A percentile compares a stretch with the other conserved stretches of the same genome.
Conservation (phyloP, 1,140 invertebrate species). For the Bombus fervidus region DNA sequence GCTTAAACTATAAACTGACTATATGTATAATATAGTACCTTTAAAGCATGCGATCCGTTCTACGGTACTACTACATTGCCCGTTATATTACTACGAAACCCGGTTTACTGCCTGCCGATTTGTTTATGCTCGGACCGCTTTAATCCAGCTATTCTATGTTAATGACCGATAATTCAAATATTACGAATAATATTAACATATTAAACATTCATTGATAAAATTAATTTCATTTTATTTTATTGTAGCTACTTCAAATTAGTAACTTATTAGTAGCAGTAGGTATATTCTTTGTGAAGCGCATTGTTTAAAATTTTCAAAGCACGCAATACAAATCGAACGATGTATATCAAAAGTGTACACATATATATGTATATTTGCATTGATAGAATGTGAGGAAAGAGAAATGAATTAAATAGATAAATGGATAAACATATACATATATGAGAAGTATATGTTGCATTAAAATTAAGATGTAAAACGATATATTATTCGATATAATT, state of each 20-base stretch:
- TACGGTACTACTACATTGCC: not conserved
- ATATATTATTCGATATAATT: not conserved
- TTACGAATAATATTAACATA: not conserved
- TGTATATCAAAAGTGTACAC: too few relatives aligned
- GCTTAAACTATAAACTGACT: not conserved
- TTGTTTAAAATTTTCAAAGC: not conserved
- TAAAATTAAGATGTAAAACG: not conserved
- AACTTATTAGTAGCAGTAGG: not conserved
- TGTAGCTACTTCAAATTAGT: too few relatives aligned
- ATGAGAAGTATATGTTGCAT: not conserved
- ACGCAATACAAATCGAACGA: too few relatives aligned
- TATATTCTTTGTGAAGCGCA: too few relatives aligned
- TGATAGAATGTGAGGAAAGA: too few relatives aligned
- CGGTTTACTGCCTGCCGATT: not conserved
- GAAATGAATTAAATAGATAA: too few relatives aligned
- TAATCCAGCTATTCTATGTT: not conserved
- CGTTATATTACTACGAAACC: not conserved
- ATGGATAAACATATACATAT: not conserved
- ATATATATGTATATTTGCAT: too few relatives aligned
- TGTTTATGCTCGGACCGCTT: not conserved
- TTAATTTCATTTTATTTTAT: not conserved
- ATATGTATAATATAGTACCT: not conserved
- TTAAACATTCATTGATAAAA: not conserved
- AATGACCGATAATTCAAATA: not conserved
- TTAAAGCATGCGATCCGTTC: not conserved